Conservation (phyloP, 2,888 invertebrate species). For the Macrophya alboannulata region DNA sequence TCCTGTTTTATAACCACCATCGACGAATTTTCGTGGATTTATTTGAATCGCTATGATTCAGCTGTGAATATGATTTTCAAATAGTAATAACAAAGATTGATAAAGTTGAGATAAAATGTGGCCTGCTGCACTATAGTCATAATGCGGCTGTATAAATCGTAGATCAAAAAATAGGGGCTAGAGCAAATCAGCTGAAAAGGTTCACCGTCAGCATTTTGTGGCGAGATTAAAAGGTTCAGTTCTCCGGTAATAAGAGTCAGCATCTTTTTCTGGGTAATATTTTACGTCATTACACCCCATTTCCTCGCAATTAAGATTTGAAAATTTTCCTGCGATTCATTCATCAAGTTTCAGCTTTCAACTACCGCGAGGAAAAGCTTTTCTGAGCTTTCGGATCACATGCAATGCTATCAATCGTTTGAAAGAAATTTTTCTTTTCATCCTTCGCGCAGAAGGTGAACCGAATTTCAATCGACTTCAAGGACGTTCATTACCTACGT, state of each 20-base stretch:
- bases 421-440: conserved; percentile 39
- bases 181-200: conserved; percentile 54
- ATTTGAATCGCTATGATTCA: not conserved
- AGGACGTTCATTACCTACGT: conserved; percentile 3
- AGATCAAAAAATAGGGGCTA: conserved; percentile 45
- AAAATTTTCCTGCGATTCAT: conserved; percentile 68
- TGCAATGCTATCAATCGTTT: conserved; percentile 40
- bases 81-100: conserved; percentile 3
- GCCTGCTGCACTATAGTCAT: not conserved
- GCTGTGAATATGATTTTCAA: not conserved
- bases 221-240: conserved; percentile 74
- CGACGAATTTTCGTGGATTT: not conserved
- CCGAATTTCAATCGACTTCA: conserved; percentile 30
- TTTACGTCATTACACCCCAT: conserved; percentile 76
- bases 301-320: conserved; percentile 76
- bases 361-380: not conserved
- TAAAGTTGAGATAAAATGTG: not conserved
- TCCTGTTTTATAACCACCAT: not conserved
- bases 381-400: conserved; percentile 39
- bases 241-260: conserved; percentile 75
- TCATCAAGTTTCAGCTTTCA: conserved; percentile 51
- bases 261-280: conserved; percentile 76
- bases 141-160: conserved; percentile 44
- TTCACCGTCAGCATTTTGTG: conserved; percentile 73
- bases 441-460: conserved; percentile 34